phyloP scores from a whole-genome alignment of 2,888 invertebrate species.

The Catotricha subobsoleta region DNA sequence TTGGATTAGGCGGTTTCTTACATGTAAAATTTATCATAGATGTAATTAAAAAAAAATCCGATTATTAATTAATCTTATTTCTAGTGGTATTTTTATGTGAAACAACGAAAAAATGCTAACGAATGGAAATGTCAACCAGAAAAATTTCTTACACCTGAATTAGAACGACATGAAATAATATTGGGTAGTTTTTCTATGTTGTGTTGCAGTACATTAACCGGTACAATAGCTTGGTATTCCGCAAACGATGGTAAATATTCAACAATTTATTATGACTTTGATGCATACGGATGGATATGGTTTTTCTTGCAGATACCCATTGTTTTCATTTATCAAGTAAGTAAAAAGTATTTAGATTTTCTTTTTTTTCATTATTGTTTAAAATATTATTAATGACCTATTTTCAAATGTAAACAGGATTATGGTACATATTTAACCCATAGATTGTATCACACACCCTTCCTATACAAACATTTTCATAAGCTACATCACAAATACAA shows the following conservation, averaged over 20 bases:
- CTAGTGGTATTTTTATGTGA: slow-evolving; percentile 55
- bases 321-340: slow-evolving; percentile 43
- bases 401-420: slow-evolving; percentile 34
- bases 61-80: too few species aligned
- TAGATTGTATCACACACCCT: slow-evolving; percentile 46
- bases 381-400: background rate
- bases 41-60: too few species aligned
- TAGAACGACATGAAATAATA: slow-evolving; percentile 50
- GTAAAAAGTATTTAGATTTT: slow-evolving; percentile 13
- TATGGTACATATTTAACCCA: slow-evolving; percentile 49
- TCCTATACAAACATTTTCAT: slow-evolving; percentile 51
- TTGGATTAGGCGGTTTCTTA: slow-evolving; percentile 45
- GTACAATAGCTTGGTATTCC: slow-evolving; percentile 44
- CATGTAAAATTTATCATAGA: slow-evolving; percentile 34
- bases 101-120: slow-evolving; percentile 37
- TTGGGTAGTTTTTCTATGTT: slow-evolving; percentile 40
- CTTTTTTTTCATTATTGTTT: background rate
- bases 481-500: slow-evolving; percentile 59
- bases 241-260: slow-evolving; percentile 46
- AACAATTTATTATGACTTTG: slow-evolving; percentile 42
- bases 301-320: slow-evolving; percentile 44
- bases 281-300: slow-evolving; percentile 47
- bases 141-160: slow-evolving; percentile 45
- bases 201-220: slow-evolving; percentile 36
- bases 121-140: slow-evolving; percentile 60